Conservation (phyloP, 2,888 invertebrate genomes). For the Apocheima hispidaria region DNA sequence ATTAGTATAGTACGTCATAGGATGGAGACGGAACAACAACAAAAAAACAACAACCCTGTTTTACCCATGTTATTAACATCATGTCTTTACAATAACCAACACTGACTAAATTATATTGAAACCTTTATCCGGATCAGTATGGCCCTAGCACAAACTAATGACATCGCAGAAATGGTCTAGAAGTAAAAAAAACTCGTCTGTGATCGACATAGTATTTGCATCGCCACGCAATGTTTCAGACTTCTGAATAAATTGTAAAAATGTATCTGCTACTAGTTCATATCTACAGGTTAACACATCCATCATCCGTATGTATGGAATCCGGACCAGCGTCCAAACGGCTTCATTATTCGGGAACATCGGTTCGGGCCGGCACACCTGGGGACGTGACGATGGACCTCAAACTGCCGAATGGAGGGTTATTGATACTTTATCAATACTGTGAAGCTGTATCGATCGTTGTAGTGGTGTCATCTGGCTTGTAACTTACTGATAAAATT, state of each 20-base stretch:
- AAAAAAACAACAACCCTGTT: no score
- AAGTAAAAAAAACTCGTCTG: no score
- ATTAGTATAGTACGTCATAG: no score
- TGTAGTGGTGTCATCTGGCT: neutral
- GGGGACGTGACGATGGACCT: constrained; percentile 21
- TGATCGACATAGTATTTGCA: no score
- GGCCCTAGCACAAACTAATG: neutral
- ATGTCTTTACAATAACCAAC: no score
- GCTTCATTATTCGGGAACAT: constrained; percentile 65
- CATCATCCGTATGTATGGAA: neutral
- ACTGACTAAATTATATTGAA: no score
- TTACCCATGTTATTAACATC: no score
- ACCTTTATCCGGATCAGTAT: no score
- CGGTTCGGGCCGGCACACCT: constrained; percentile 19
- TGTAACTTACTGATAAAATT: neutral
- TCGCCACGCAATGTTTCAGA: no score
- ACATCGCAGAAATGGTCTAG: neutral
- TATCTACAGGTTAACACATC: constrained; percentile 3
- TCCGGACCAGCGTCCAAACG: constrained; percentile 57
- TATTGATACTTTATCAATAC: constrained; percentile 19
- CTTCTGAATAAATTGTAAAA: neutral
- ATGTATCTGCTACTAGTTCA: neutral
- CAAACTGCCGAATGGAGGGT: constrained; percentile 1
- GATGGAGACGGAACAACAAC: no score
- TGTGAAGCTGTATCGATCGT: neutral